Evolutionary conservation across 2,888 invertebrate species (phyloP), one percentile per base, ranked within the genome.

Genomic region (Altica lythri): DNA sequence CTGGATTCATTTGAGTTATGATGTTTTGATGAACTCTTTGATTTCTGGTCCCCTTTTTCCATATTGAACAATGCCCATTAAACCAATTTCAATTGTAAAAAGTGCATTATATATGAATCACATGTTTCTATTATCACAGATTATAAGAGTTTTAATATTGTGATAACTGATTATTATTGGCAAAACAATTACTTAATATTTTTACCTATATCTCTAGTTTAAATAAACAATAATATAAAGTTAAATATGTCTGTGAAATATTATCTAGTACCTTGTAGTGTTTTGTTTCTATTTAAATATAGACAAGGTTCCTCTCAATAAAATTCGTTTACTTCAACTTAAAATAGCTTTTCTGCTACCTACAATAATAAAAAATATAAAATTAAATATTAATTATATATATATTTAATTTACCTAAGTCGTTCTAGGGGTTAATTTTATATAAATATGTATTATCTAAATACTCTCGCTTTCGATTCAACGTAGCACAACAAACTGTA

Each of bases 1-100:
- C 88, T 88, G 79, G 89, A 87, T 71, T 81, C 81, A 76, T 81
- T 81, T 78, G 83, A 81, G 50, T 60, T 62, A 12, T 40, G 27
- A 29, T 35, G 46, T 27, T 51, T 55, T 12, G 43, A 51, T 19
- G 51, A 53, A 30, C 29, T 47, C 16, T 43, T 55, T 9, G 16
- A 13, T 46, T 55, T 47, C 30, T 55, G 55, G 55, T 55, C 55
- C 55, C 55, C 55, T 51, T 55, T 55, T 6, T 55, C 51, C 55
- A 55, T 55, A 22, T 25, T 47, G 14, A 12, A 27, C 12, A 25
- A 16, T 42, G 10, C 10, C 14, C 42, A 27, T 42, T 22, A 25
- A 42, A 42, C 35, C 25, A 32, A 30, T 35, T 2, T 13, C 10
- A 22, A 8, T 30, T 27, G 2, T 5, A 45, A 19, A 18, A 22